phyloP scores from a whole-genome alignment of 2,888 invertebrate species.

The Heterodera filipjevi region DNA sequence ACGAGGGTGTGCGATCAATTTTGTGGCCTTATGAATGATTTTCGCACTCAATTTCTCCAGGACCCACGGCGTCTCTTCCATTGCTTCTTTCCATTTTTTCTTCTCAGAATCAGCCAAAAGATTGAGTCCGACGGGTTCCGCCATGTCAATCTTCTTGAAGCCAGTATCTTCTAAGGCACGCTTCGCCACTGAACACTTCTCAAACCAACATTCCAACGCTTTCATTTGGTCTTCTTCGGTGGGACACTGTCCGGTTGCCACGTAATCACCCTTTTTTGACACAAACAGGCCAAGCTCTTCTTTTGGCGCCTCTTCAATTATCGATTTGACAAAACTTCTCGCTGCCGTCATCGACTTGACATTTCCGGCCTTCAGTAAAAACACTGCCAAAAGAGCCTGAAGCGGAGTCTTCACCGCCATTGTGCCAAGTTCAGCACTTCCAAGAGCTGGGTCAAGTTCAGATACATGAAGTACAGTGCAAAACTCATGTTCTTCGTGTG shows the following conservation, averaged over 20 bases:
- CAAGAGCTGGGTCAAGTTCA: background rate
- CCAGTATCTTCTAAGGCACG: background rate
- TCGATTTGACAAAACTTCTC: background rate
- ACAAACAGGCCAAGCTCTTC: background rate
- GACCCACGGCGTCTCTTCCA: background rate
- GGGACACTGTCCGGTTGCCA: background rate
- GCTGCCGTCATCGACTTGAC: background rate
- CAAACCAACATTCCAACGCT: too few relatives aligned
- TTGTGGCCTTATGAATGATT: background rate
- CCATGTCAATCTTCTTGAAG: background rate
- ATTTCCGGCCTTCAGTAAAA: background rate
- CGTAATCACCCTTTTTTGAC: background rate
- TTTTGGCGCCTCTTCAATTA: background rate
- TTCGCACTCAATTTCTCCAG: background rate
- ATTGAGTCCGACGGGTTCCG: background rate
- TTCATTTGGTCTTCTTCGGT: constrained; percentile 4
- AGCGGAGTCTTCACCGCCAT: background rate
- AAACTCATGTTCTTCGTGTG: background rate
- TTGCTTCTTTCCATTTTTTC: background rate
- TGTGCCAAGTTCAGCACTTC: background rate
- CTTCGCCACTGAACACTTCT: background rate
- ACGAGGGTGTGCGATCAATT: background rate
- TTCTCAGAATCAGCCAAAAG: background rate
- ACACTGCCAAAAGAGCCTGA: background rate
- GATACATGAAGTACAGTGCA: background rate